These are phyloP conservation scores for Schrankia costaestrigalis DNA, from an alignment of 2,888 invertebrate genomes.

Conservation along the genomic window DNA sequence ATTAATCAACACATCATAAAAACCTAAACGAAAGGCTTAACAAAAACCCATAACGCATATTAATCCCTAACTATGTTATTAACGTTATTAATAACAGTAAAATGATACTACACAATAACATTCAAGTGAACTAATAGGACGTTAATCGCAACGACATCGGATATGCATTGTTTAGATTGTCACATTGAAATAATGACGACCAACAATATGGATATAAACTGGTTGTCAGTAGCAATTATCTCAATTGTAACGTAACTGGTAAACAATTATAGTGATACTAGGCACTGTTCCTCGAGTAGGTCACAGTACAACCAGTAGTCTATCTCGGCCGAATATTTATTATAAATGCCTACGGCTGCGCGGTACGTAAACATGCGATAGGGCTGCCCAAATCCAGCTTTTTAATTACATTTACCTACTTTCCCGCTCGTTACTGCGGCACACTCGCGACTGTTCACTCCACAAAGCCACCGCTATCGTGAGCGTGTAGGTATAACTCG, in stretches of 20 bases:
- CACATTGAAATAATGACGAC: constrained; percentile 38
- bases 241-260: constrained; percentile 34
- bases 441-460: too few relatives aligned
- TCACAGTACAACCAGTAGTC: too few relatives aligned
- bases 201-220: constrained; percentile 33
- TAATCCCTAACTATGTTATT: constrained; percentile 8
- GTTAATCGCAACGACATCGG: constrained; percentile 31
- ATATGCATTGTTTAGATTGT: constrained; percentile 41
- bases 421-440: too few relatives aligned
- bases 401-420: too few relatives aligned
- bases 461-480: too few relatives aligned
- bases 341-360: too few relatives aligned
- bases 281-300: constrained; percentile 5
- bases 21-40: not conserved
- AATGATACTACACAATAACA: constrained; percentile 25
- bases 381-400: too few relatives aligned
- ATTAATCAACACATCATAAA: not conserved
- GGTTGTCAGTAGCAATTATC: constrained; percentile 43
- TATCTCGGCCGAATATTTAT: too few relatives aligned
- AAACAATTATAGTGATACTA: constrained; percentile 23
- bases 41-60: too few relatives aligned
- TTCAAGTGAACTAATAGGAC: constrained; percentile 17
- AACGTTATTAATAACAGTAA: constrained; percentile 22
- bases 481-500: too few relatives aligned
- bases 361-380: too few relatives aligned